phyloP scores from a whole-genome alignment of 2,797 vertebrate genomes.

The Ctenochaetus hawaiiensis region DNA sequence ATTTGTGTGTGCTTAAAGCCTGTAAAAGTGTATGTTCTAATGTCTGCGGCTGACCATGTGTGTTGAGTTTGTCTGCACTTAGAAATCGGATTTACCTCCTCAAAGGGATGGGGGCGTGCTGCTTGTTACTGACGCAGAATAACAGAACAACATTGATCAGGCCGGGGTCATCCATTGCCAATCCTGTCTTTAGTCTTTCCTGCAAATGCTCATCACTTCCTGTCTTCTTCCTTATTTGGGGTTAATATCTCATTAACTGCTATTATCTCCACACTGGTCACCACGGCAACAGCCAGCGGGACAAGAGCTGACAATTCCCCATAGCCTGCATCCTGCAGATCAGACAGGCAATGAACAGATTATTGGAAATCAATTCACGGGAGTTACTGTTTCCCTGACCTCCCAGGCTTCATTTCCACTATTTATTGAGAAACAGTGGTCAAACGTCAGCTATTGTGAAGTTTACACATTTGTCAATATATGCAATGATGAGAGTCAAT shows the following conservation, averaged over 20 bases:
- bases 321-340: conserved; percentile 54
- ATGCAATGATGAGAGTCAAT: conserved; percentile 48
- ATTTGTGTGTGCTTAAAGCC: conserved; percentile 19
- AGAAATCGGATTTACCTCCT: conserved; percentile 54
- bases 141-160: conserved; percentile 65
- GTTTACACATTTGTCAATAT: conserved; percentile 73
- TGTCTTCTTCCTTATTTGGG: conserved; percentile 56
- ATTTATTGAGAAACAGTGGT: conserved; percentile 71
- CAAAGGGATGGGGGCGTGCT: conserved; percentile 15
- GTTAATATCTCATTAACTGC: conserved; percentile 80
- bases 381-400: conserved; percentile 76
- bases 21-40: conserved; percentile 3
- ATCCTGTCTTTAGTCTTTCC: conserved; percentile 44
- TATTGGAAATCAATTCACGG: conserved; percentile 79
- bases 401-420: conserved; percentile 71
- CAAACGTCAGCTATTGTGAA: conserved; percentile 57
- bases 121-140: conserved; percentile 50
- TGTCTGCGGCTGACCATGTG: conserved; percentile 5
- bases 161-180: conserved; percentile 43
- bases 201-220: conserved; percentile 42
- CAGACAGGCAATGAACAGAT: conserved; percentile 68
- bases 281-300: conserved; percentile 54
- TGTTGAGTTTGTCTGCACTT: conserved; percentile 22
- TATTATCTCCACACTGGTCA: conserved; percentile 64
- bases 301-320: conserved; percentile 50